A percentile compares a stretch with the other conserved stretches of the same genome.
Evolutionary conservation across 2,888 invertebrate species (phyloP).

Genomic region (Noctua pronuba): DNA sequence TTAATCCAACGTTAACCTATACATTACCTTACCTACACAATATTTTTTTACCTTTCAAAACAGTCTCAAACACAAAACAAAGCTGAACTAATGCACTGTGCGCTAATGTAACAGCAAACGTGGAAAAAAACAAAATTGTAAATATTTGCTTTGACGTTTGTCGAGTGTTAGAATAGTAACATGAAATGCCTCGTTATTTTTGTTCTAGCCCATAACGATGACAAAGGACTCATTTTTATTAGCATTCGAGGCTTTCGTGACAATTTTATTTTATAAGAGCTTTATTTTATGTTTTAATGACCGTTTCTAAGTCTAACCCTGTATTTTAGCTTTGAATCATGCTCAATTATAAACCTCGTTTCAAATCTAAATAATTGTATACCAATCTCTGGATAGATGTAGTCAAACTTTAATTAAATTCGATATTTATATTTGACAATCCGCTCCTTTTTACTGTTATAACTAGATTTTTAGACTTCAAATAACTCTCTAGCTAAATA

Average conservation of each 20-base stretch:
- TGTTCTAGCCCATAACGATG: slow-evolving; percentile 37
- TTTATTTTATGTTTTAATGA: slow-evolving; percentile 4
- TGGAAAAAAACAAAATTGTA: slow-evolving; percentile 59
- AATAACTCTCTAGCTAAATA: too few relatives aligned
- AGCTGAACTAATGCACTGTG: slow-evolving; percentile 50
- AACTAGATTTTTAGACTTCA: not conserved
- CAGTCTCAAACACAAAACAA: slow-evolving; percentile 27
- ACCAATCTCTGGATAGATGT: not conserved
- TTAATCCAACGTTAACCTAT: not conserved
- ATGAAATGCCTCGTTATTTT: slow-evolving; percentile 56
- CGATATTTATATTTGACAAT: not conserved
- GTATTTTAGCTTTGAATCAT: slow-evolving; percentile 6
- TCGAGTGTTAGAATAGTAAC: slow-evolving; percentile 56
- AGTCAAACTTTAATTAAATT: not conserved
- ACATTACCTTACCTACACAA: too few relatives aligned
- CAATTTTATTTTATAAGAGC: slow-evolving; percentile 9
- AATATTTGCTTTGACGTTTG: slow-evolving; percentile 60
- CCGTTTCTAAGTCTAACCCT: not conserved
- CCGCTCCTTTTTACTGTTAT: not conserved
- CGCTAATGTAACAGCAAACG: slow-evolving; percentile 32
- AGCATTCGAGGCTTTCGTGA: slow-evolving; percentile 21
- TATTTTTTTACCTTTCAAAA: slow-evolving; percentile 6
- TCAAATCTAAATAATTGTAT: not conserved
- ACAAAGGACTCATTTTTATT: slow-evolving; percentile 55
- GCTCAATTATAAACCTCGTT: not conserved